Conservation (phyloP, 2,888 invertebrate species). For the Tortrix viridana region DNA sequence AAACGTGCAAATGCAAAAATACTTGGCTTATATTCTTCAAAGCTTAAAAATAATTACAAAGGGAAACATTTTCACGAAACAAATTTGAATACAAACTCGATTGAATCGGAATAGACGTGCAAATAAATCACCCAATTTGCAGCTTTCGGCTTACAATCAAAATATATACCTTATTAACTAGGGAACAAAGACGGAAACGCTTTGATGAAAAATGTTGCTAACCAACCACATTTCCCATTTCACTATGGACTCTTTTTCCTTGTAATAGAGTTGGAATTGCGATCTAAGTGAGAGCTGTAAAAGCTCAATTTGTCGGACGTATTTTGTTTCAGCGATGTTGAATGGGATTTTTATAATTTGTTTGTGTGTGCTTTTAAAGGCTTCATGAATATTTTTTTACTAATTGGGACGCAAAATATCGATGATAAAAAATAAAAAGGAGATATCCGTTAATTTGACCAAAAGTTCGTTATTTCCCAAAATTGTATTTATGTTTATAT, state of each 20-base stretch:
- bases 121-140: conserved; percentile 2
- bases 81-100: not conserved
- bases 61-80: conserved; percentile 5
- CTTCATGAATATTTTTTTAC: not conserved
- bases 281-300: not conserved
- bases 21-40: not conserved
- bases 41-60: conserved; percentile 3
- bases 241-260: not conserved
- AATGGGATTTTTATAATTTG: conserved; percentile 4
- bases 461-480: no score
- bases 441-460: no score
- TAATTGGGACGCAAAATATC: no score
- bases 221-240: not conserved
- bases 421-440: no score
- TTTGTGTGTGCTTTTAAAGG: not conserved
- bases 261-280: not conserved
- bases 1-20: no score
- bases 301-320: conserved; percentile 4
- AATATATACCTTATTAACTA: not conserved
- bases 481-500: no score
- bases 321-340: not conserved
- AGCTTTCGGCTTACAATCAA: not conserved
- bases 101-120: not conserved
- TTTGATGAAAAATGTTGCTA: not conserved
- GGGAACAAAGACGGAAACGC: not conserved